Percentiles rank a stretch among this genome's conserved stretches.
Conservation (phyloP, 2,888 invertebrate genomes). For the Syrphus vitripennis region DNA sequence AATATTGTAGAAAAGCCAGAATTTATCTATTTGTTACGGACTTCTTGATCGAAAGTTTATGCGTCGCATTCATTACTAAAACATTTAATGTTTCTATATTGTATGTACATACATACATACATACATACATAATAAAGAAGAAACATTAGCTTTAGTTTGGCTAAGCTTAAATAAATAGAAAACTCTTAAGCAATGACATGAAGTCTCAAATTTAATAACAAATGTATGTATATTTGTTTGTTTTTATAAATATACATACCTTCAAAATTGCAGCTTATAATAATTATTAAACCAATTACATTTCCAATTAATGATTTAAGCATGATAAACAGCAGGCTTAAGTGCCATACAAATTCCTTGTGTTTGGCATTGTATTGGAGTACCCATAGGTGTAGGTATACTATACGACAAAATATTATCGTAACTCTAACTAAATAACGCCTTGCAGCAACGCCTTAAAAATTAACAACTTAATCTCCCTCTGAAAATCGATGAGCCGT, state of each 20-base stretch:
- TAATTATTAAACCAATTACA: conserved; percentile 13
- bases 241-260: neutral
- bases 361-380: neutral
- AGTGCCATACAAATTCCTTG: conserved; percentile 7
- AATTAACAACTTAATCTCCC: conserved; percentile 54
- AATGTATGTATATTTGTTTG: neutral
- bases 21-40: too few relatives aligned
- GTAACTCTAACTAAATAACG: conserved; percentile 37
- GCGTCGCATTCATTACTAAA: too few relatives aligned
- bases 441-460: conserved; percentile 55
- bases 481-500: conserved; percentile 43
- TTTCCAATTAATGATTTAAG: conserved; percentile 36
- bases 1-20: too few relatives aligned
- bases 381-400: neutral
- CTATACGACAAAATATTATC: conserved; percentile 14
- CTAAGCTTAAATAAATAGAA: too few relatives aligned
- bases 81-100: too few relatives aligned
- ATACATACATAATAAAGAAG: too few relatives aligned
- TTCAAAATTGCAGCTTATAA: neutral
- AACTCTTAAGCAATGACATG: too few relatives aligned
- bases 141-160: too few relatives aligned
- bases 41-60: too few relatives aligned
- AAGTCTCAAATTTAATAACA: too few relatives aligned
- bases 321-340: conserved; percentile 22
- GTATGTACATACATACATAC: too few relatives aligned